Conservation (phyloP, 2,888 invertebrate genomes). For the Sphaerophoria taeniata region DNA sequence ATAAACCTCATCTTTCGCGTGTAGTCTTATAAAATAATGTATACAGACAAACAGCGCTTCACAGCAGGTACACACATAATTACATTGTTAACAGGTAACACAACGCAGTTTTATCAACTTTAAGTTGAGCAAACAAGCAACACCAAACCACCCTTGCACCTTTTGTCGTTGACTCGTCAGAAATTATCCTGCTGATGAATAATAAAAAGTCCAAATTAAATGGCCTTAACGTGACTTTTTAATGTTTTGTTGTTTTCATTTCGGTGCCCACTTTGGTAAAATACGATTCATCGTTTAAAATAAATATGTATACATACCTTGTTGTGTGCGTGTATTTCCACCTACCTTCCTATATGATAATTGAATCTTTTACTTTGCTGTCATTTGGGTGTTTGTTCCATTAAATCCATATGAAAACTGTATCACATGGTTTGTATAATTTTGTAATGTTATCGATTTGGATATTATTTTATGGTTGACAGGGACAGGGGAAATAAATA, state of each 20-base stretch:
- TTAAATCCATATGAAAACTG: background rate
- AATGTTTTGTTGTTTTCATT: slow-evolving; percentile 63
- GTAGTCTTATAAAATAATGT: slow-evolving; percentile 35
- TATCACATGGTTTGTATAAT: too few species aligned
- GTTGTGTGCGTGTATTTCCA: slow-evolving; percentile 6
- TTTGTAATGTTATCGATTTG: slow-evolving; percentile 53
- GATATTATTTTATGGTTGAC: slow-evolving; percentile 64
- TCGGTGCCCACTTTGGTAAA: slow-evolving; percentile 57
- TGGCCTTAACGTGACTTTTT: slow-evolving; percentile 71
- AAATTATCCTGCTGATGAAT: slow-evolving; percentile 67
- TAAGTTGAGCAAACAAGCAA: slow-evolving; percentile 36
- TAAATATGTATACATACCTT: background rate
- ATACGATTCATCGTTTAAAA: slow-evolving; percentile 7
- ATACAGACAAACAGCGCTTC: too few species aligned
- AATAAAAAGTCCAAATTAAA: slow-evolving; percentile 72
- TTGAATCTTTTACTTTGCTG: slow-evolving; percentile 64
- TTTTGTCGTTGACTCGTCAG: slow-evolving; percentile 40
- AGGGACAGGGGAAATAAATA: too few species aligned
- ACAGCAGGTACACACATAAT: slow-evolving; percentile 55
- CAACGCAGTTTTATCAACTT: slow-evolving; percentile 52
- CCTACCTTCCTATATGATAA: slow-evolving; percentile 52
- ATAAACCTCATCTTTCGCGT: slow-evolving; percentile 21
- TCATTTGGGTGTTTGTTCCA: slow-evolving; percentile 31
- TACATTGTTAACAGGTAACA: slow-evolving; percentile 70
- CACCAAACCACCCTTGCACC: slow-evolving; percentile 16